A percentile compares a stretch with the other conserved stretches of the same genome.
Evolutionary conservation across 1,140 invertebrate species (phyloP).

Genomic region (Dreissena polymorpha): DNA sequence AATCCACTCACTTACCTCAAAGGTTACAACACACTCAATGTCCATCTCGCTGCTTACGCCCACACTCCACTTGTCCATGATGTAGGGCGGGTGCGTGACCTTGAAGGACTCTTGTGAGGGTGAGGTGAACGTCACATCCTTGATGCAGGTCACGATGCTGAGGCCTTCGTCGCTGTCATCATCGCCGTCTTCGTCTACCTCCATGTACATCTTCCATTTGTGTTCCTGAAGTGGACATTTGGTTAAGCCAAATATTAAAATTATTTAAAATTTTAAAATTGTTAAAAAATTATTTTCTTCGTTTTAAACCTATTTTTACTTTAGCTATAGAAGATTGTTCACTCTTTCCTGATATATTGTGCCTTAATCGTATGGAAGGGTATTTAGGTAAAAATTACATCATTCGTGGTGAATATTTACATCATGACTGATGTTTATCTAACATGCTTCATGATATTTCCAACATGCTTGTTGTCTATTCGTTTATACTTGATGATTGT

Average conservation of each 20-base stretch:
- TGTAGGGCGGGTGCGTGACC: slow-evolving; percentile 76
- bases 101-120: slow-evolving; percentile 64
- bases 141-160: slow-evolving; percentile 70
- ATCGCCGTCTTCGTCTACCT: slow-evolving; percentile 76
- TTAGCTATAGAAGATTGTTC: too few relatives aligned
- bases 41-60: slow-evolving; percentile 71
- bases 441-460: too few relatives aligned
- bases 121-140: slow-evolving; percentile 75
- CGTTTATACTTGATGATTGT: too few relatives aligned
- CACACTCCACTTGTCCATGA: slow-evolving; percentile 78
- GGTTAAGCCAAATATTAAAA: too few relatives aligned
- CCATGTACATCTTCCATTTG: slow-evolving; percentile 80
- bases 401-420: too few relatives aligned
- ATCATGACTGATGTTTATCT: too few relatives aligned
- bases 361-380: too few relatives aligned
- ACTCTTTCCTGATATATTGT: too few relatives aligned
- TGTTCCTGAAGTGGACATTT: slow-evolving; percentile 65
- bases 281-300: neutral
- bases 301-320: neutral
- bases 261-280: too few relatives aligned
- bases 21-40: slow-evolving; percentile 75
- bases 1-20: too few relatives aligned
- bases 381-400: too few relatives aligned
- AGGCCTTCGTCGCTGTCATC: slow-evolving; percentile 54
- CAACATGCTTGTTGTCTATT: too few relatives aligned